phyloP scores from a whole-genome alignment of 2,113 vertebrate genomes.

The Epinephelus fuscoguttatus region DNA sequence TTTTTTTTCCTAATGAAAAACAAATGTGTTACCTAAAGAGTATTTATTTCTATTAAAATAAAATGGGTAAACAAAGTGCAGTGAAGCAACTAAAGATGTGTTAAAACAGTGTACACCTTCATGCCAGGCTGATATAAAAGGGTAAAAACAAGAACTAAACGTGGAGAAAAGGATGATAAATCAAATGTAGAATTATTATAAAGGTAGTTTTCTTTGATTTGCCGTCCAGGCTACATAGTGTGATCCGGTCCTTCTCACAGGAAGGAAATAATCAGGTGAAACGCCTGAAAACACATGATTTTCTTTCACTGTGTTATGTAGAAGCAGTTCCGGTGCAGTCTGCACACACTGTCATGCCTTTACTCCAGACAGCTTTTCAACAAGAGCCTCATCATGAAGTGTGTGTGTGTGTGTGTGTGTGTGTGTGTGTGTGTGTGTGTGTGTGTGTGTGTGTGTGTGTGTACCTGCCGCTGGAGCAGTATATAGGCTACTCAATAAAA shows the following conservation, averaged over 20 bases:
- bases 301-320: neutral
- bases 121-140: too few relatives aligned
- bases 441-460: constrained; percentile 13
- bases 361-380: constrained; percentile 16
- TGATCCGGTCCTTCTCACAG: neutral
- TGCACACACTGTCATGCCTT: constrained; percentile 39
- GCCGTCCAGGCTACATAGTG: neutral
- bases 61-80: neutral
- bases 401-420: constrained; percentile 27
- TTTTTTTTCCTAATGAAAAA: neutral
- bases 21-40: neutral
- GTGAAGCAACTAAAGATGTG: too few relatives aligned
- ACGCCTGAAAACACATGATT: neutral
- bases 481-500: constrained; percentile 88
- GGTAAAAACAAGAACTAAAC: neutral
- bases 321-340: neutral
- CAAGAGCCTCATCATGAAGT: constrained; percentile 21
- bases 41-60: too few relatives aligned
- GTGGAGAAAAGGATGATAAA: neutral
- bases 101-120: too few relatives aligned
- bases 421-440: constrained; percentile 29
- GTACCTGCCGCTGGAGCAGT: constrained; percentile 6
- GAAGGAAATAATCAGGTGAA: neutral
- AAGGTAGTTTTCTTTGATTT: neutral
- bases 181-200: neutral